Evolutionary conservation across 2,888 invertebrate species (phyloP).

Genomic region (Epinotia brunnichana): DNA sequence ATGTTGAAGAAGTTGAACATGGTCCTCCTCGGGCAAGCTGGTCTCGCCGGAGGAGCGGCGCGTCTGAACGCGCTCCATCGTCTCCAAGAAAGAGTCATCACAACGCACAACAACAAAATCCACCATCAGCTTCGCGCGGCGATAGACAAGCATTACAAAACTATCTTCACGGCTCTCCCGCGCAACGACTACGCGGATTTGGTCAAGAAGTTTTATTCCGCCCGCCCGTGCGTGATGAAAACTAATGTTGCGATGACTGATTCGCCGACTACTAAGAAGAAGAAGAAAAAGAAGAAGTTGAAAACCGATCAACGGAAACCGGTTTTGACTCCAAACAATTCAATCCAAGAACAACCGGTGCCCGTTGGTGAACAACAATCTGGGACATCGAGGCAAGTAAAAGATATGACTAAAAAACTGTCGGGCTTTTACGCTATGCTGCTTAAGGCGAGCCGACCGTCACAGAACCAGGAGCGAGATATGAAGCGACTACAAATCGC

Average conservation of each 20-base stretch:
- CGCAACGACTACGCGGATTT: conserved; percentile 72
- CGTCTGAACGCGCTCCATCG: conserved; percentile 74
- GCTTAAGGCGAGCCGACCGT: not conserved
- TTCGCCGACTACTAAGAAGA: conserved; percentile 48
- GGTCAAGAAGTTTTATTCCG: conserved; percentile 62
- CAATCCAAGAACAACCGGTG: conserved; percentile 3
- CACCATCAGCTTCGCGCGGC: conserved; percentile 71
- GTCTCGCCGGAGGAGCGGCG: conserved; percentile 77
- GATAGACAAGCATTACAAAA: conserved; percentile 79
- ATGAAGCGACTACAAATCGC: conserved; percentile 10
- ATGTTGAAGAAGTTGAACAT: conserved; percentile 81
- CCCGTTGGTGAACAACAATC: not conserved
- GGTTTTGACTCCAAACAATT: conserved; percentile 16
- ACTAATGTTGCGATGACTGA: conserved; percentile 48
- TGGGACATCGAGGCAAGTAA: not conserved
- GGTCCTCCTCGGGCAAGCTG: conserved; percentile 84
- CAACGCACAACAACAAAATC: conserved; percentile 63
- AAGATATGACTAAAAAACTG: conserved; percentile 1
- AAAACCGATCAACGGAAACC: conserved; percentile 53
- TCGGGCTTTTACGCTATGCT: not conserved
- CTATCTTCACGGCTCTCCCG: conserved; percentile 77
- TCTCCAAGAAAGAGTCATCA: conserved; percentile 65
- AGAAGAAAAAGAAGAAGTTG: conserved; percentile 53
- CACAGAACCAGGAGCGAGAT: not conserved
- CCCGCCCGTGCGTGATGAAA: conserved; percentile 46